phyloP scores from a whole-genome alignment of 2,888 invertebrate genomes.

The Athalia cordata region DNA sequence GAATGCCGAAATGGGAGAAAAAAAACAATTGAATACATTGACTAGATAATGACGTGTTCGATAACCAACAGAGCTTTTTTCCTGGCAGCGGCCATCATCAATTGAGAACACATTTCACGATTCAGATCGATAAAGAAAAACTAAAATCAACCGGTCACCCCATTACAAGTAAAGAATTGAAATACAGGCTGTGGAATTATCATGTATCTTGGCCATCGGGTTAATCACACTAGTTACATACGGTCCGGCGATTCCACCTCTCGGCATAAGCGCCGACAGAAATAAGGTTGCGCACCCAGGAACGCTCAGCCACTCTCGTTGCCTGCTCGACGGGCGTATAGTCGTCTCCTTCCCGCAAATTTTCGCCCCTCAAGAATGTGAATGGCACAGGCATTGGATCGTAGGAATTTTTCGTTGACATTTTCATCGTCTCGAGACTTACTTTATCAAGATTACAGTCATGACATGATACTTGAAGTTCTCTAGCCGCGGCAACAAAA shows the following conservation, averaged over 20 bases:
- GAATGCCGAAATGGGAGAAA: too few relatives aligned
- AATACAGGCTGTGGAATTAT: neutral
- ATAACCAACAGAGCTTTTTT: too few relatives aligned
- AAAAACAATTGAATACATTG: too few relatives aligned
- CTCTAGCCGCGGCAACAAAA: conserved; percentile 25
- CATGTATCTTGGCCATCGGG: conserved; percentile 57
- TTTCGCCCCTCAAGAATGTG: conserved; percentile 23
- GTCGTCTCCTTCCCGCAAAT: conserved; percentile 35
- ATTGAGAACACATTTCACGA: neutral
- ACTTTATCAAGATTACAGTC: conserved; percentile 18
- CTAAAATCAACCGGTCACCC: conserved; percentile 8
- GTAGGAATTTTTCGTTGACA: conserved; percentile 33
- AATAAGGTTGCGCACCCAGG: conserved; percentile 70
- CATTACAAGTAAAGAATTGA: neutral
- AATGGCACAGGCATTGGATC: conserved; percentile 16
- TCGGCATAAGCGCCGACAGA: conserved; percentile 68
- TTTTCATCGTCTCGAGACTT: conserved; percentile 16
- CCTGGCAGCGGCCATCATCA: neutral
- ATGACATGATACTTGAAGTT: conserved; percentile 3
- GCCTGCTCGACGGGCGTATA: conserved; percentile 49
- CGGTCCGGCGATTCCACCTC: conserved; percentile 72
- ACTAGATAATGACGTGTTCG: too few relatives aligned
- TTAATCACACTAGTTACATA: conserved; percentile 70
- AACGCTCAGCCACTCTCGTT: conserved; percentile 68
- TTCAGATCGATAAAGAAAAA: neutral